Evolutionary conservation across 2,113 vertebrate genomes (phyloP).

Genomic region (Osmerus eperlanus): DNA sequence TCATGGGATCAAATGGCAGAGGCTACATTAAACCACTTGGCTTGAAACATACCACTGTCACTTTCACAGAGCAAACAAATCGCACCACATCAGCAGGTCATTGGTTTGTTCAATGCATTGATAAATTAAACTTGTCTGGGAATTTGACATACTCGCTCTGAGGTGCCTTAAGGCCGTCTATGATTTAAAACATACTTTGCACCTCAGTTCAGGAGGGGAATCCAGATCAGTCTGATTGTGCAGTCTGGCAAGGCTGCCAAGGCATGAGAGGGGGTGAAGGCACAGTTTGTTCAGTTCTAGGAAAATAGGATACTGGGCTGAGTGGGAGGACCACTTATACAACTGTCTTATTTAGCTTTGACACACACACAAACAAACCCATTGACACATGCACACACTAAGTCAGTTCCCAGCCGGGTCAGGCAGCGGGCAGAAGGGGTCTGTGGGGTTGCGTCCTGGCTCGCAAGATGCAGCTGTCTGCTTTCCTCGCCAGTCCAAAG

Average conservation of each 20-base stretch:
- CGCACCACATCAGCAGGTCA: constrained; percentile 7
- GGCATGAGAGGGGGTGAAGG: constrained; percentile 8
- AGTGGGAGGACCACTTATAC: constrained; percentile 6
- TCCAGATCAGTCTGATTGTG: background rate
- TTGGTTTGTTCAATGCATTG: constrained; percentile 15
- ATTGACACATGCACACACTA: constrained; percentile 29
- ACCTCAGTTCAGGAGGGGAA: constrained; percentile 11
- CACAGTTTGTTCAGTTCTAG: constrained; percentile 7
- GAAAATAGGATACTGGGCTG: constrained; percentile 2
- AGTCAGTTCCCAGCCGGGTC: constrained; percentile 51
- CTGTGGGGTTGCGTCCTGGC: constrained; percentile 49
- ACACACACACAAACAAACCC: constrained; percentile 21
- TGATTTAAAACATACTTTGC: constrained; percentile 11
- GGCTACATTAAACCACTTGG: background rate
- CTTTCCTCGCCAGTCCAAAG: constrained; percentile 39
- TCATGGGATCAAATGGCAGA: constrained; percentile 10
- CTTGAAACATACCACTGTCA: background rate
- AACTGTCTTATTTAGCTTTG: constrained; percentile 33
- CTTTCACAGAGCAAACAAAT: constrained; percentile 19
- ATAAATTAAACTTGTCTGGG: constrained; percentile 14
- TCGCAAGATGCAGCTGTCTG: constrained; percentile 63
- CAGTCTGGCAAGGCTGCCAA: constrained; percentile 7
- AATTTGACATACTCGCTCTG: constrained; percentile 17
- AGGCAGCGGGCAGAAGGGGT: constrained; percentile 53
- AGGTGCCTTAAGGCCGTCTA: constrained; percentile 11